Evolutionary conservation across 2,888 invertebrate species (phyloP), one percentile per base, ranked within the genome.

Genomic region (Coelinius sp.): DNA sequence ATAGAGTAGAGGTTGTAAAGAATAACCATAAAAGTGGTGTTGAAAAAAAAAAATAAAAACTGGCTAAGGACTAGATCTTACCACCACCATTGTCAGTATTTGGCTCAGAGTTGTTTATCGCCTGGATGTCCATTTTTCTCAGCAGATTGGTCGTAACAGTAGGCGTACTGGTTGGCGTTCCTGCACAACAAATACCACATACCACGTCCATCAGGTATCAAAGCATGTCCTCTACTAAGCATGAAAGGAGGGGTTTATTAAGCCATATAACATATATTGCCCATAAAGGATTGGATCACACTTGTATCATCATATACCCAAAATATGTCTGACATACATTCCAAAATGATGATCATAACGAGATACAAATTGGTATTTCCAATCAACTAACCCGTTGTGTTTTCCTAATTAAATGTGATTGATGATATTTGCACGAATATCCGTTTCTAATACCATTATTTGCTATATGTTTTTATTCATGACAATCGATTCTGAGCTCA

Each of bases 61-160:
- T 64, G 62, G 66, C 63, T 73, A 63, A 72, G 66, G 44, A 74
- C 62, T 70, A 22, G 80, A 77, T 82, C 87, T 86, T 86, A 86
- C 86, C 86, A 84, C 84, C 83, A 84, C 84, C 84, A 81, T 80
- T 80, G 80, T 81, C 81, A 79, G 80, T 81, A 79, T 83, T 81
- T 78, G 77, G 76, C 76, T 79, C 77, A 77, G 84, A 83, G 81
- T 83, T 84, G 85, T 85, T 81, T 82, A 85, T 80, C 78, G 84
- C 85, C 84, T 86, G 85, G 84, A 83, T 86, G 82, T 84, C 85
- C 86, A 85, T 85, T 84, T 85, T 85, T 83, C 83, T 81, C 79
- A 79, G 83, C 79, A 85, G 81, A 81, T 85, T 86, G 80, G 86
- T 85, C 73, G 86, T 86, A 68, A 81, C 78, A 72, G 83, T 83